Evolutionary conservation across 2,797 vertebrate genomes (phyloP).

Genomic region (Ispidina lecontei): DNA sequence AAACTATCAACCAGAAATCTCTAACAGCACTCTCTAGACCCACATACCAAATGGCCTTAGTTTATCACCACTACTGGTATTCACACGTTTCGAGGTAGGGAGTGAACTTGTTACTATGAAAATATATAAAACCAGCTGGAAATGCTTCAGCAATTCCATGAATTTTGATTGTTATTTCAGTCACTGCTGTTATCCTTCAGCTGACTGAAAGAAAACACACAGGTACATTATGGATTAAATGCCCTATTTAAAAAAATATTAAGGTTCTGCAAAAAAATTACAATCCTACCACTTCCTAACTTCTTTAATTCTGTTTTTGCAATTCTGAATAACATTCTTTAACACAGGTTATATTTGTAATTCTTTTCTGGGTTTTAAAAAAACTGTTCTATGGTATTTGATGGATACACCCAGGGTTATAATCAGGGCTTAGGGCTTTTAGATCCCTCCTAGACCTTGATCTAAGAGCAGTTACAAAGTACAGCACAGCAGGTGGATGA

Average conservation of each 20-base stretch:
- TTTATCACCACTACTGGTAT: neutral
- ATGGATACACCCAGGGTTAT: neutral
- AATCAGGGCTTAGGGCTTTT: neutral
- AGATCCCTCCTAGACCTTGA: neutral
- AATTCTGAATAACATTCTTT: neutral
- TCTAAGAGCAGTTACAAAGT: neutral
- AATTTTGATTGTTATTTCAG: neutral
- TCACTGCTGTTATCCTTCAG: neutral
- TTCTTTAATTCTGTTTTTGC: neutral
- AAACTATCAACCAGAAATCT: neutral
- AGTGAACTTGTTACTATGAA: neutral
- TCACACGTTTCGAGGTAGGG: neutral
- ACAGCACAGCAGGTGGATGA: neutral
- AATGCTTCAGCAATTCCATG: neutral
- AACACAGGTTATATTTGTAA: neutral
- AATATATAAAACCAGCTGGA: neutral
- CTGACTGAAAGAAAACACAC: neutral
- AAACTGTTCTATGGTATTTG: neutral
- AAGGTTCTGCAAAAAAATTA: neutral
- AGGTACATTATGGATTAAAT: rapidly evolving
- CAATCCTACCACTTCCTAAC: neutral
- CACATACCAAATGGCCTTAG: neutral
- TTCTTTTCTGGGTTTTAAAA: neutral
- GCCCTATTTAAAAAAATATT: neutral
- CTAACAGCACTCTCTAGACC: neutral